phyloP scores from a whole-genome alignment of 2,888 invertebrate species.

The Orchesellides sinensis region DNA sequence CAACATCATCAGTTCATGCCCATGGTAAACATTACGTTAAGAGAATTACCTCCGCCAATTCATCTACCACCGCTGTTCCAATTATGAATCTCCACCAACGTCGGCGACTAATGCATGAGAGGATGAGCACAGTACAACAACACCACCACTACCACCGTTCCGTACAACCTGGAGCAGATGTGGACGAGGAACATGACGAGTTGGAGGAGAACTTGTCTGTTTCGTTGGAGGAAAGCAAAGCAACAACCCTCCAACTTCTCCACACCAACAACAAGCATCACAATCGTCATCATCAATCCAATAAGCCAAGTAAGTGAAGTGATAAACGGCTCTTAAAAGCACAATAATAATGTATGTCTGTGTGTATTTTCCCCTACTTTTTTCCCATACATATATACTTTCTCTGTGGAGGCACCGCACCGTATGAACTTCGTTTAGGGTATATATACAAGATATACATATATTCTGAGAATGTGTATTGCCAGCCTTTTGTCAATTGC shows the following conservation, averaged over 20 bases:
- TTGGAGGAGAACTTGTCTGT: not conserved
- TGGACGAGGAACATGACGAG: conserved; percentile 31
- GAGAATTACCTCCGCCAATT: not conserved
- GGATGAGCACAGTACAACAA: not conserved
- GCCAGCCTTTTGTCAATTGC: conserved; percentile 68
- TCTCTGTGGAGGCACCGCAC: too few relatives aligned
- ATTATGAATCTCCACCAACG: conserved; percentile 14
- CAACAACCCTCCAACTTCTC: not conserved
- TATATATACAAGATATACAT: not conserved
- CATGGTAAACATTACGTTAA: too few relatives aligned
- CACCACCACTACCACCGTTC: conserved; percentile 20
- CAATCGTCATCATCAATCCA: conserved; percentile 36
- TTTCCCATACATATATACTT: conserved; percentile 16
- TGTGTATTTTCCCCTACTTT: conserved; percentile 36
- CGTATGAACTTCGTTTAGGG: too few relatives aligned
- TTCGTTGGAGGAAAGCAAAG: conserved; percentile 54
- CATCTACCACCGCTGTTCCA: not conserved
- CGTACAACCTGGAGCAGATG: not conserved
- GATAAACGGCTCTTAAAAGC: conserved; percentile 65
- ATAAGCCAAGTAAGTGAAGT: conserved; percentile 61
- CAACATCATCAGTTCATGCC: too few relatives aligned
- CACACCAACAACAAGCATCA: conserved; percentile 10
- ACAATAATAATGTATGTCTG: conserved; percentile 20
- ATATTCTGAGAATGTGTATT: conserved; percentile 8
- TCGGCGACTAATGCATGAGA: not conserved